A percentile compares a stretch with the other conserved stretches of the same genome.
phyloP scores from a whole-genome alignment of 2,797 vertebrate species.

The Chaetophractus vellerosus region DNA sequence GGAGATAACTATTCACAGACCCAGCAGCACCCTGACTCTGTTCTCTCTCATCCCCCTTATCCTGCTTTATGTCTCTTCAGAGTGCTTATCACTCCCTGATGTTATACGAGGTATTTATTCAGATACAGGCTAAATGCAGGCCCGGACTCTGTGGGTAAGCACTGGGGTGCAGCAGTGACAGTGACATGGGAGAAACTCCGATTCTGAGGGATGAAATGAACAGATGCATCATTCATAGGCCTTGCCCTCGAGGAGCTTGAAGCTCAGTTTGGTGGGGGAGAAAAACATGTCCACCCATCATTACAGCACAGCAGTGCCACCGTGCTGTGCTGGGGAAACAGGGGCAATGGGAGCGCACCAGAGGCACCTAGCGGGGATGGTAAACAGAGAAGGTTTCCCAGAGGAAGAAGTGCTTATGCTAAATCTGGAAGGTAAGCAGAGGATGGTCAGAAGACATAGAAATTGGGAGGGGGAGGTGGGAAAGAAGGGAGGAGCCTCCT shows the following conservation, averaged over 20 bases:
- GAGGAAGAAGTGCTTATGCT: neutral
- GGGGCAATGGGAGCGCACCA: neutral
- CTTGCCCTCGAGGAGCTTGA: neutral
- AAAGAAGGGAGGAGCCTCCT: neutral
- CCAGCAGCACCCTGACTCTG: neutral
- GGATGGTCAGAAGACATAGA: neutral
- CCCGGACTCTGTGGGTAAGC: neutral
- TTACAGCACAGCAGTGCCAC: neutral
- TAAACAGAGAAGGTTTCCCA: neutral
- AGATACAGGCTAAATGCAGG: neutral
- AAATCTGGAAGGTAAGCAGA: neutral
- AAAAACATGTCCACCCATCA: neutral
- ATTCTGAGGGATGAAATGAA: neutral
- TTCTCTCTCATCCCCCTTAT: neutral
- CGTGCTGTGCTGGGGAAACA: neutral
- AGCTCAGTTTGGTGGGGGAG: neutral
- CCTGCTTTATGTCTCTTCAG: neutral
- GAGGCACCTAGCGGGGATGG: neutral
- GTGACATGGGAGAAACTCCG: neutral
- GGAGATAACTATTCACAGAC: neutral
- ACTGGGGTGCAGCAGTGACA: neutral
- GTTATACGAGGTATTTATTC: fast-evolving
- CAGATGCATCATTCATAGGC: neutral
- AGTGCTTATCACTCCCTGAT: neutral
- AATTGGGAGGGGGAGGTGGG: neutral